These are phyloP conservation scores for Reinhardtius hippoglossoides DNA, from an alignment of 2,113 vertebrate species.

Conservation along the genomic window DNA sequence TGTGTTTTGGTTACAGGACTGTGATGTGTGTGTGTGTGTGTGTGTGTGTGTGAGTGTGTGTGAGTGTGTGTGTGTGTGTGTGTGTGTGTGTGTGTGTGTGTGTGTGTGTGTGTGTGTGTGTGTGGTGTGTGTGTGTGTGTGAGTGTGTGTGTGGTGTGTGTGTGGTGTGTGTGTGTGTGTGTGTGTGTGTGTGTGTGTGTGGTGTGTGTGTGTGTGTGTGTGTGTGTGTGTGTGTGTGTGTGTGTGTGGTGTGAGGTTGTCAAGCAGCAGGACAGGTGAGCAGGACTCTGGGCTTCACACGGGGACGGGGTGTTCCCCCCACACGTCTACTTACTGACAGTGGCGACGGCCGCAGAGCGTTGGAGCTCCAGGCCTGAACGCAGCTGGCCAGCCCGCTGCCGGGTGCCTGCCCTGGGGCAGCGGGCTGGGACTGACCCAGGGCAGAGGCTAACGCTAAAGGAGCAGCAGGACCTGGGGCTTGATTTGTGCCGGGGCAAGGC, in stretches of 20 bases:
- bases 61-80: too few relatives aligned
- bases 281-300: conserved; percentile 48
- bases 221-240: neutral
- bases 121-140: neutral
- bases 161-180: too few relatives aligned
- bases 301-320: conserved; percentile 29
- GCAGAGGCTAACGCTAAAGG: conserved; percentile 62
- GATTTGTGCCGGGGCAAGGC: conserved; percentile 81
- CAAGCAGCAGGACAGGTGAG: neutral
- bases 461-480: conserved; percentile 65
- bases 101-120: too few relatives aligned
- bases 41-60: too few relatives aligned
- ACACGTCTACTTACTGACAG: conserved; percentile 87
- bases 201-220: neutral
- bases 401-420: conserved; percentile 71
- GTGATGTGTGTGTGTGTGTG: neutral
- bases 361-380: conserved; percentile 83
- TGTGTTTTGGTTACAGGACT: too few relatives aligned
- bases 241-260: neutral
- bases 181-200: too few relatives aligned
- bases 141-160: neutral
- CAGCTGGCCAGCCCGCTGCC: conserved; percentile 81
- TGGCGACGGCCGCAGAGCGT: conserved; percentile 81
- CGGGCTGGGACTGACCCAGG: conserved; percentile 54
- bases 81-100: too few relatives aligned